These are phyloP conservation scores for Leptocoma aspasia DNA, from an alignment of 2,113 vertebrate genomes.

Conservation along the genomic window DNA sequence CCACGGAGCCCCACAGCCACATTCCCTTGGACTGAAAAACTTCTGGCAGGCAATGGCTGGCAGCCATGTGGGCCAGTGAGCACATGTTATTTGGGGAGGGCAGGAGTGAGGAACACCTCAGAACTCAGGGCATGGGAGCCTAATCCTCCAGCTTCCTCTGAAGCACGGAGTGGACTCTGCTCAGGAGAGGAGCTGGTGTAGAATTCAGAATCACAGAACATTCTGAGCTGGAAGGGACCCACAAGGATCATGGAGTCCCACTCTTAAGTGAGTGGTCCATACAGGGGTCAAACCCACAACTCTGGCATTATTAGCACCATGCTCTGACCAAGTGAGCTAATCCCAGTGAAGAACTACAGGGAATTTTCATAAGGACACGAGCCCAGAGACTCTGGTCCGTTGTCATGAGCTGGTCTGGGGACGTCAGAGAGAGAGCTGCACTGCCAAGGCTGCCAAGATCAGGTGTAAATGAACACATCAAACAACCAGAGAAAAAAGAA, in stretches of 20 bases:
- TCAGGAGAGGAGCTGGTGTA: not conserved
- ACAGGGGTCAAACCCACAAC: not conserved
- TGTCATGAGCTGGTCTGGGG: not conserved
- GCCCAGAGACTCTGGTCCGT: not conserved
- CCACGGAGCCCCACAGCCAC: not conserved
- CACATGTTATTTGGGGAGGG: not conserved
- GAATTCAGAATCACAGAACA: not conserved
- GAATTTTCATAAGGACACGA: not conserved
- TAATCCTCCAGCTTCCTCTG: not conserved
- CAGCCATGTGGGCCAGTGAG: not conserved
- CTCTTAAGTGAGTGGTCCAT: not conserved
- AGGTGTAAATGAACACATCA: not conserved
- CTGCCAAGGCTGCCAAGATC: not conserved
- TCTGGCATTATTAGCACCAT: not conserved
- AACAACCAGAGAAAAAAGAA: not conserved
- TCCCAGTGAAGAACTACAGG: not conserved
- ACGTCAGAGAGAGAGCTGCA: rapidly evolving
- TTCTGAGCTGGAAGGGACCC: not conserved
- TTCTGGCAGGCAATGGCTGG: not conserved
- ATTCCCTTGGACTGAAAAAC: not conserved
- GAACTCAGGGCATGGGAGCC: not conserved
- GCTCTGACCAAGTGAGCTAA: not conserved
- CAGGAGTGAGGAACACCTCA: not conserved
- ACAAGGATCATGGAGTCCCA: not conserved
- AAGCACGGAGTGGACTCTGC: not conserved